Conservation (phyloP, 2,888 invertebrate genomes). For the Leptinotarsa peninsularis region DNA sequence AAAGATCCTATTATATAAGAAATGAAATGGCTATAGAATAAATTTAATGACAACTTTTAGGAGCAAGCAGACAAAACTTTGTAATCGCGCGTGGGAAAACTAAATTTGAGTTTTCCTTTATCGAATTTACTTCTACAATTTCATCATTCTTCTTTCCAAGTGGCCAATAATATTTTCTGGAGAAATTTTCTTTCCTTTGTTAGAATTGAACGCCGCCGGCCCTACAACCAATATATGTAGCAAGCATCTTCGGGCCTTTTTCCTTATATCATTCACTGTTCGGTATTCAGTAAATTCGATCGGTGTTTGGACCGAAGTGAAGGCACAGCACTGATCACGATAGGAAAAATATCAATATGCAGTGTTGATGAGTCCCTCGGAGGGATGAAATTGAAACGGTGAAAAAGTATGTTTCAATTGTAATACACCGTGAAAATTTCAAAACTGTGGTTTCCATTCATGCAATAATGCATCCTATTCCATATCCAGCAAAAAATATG, state of each 20-base stretch:
- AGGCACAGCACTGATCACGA: background rate
- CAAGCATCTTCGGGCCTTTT: background rate
- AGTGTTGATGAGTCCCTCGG: too few species aligned
- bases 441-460: too few species aligned
- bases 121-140: background rate
- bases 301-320: background rate
- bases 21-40: background rate
- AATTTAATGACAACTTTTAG: background rate
- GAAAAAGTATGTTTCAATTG: too few species aligned
- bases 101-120: constrained; percentile 5
- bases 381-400: too few species aligned
- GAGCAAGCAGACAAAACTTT: background rate
- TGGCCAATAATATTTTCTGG: constrained; percentile 1
- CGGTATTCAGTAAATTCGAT: background rate
- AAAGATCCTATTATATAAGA: background rate
- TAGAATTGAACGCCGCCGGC: constrained; percentile 1
- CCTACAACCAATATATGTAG: background rate
- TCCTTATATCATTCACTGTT: background rate
- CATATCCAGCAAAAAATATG: too few species aligned
- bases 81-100: background rate
- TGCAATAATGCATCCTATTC: too few species aligned
- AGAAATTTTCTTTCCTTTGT: constrained; percentile 1
- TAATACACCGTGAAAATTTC: too few species aligned
- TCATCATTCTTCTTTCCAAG: constrained; percentile 8
- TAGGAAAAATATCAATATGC: too few species aligned